Evolutionary conservation across 2,888 invertebrate species (phyloP), one percentile per base, ranked within the genome.

Genomic region (Gasteruption jaculator): DNA sequence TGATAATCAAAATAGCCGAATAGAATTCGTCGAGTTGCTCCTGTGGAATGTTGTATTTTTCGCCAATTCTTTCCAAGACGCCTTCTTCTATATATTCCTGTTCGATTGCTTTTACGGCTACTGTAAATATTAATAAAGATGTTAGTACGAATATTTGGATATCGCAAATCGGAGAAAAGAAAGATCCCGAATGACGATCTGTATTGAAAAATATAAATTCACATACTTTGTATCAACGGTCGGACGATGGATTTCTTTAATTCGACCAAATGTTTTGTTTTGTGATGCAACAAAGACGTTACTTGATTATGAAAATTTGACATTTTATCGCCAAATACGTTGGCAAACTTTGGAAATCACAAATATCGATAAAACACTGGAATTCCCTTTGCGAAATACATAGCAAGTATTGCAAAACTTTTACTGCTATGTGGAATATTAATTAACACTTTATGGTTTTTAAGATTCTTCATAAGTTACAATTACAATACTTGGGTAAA

Each of bases 1-100:
- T 68, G 56, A 76, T 74, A 41, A 68, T 68, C 32, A 73, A 59
- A 26, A 77, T 61, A 14, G 73, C 73, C 3, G 74, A 71, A 53
- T 74, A 77, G 38, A 76, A 65, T 56, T 77, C 76, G 43, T 75
- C 75, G 45, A 77, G 68, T 45, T 73, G 68, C 34, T 67, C 67
- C 10, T 73, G 75, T 25, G 60, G 42, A 22, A 63, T 40, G 45
- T 61, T 58, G 41, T 58, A 65, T 49, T 64, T 68, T 38, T 62
- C 60, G 38, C 65, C 58, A 31, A 70, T 57, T 41, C 65, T 58
- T 18, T 68, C 65, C 4, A 69, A 43, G 15, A 67, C 54, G 37
- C 69, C 69, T 48, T 63, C 64, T 30, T 68, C 65, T 38, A 70
- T 60, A 22, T 63, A 54, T 27, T 70, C 65, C 25, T 61, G 56